Conservation (phyloP, 30 jellyfish, hydroid and myxozoan genomes). For the Clytia hemisphaerica region DNA sequence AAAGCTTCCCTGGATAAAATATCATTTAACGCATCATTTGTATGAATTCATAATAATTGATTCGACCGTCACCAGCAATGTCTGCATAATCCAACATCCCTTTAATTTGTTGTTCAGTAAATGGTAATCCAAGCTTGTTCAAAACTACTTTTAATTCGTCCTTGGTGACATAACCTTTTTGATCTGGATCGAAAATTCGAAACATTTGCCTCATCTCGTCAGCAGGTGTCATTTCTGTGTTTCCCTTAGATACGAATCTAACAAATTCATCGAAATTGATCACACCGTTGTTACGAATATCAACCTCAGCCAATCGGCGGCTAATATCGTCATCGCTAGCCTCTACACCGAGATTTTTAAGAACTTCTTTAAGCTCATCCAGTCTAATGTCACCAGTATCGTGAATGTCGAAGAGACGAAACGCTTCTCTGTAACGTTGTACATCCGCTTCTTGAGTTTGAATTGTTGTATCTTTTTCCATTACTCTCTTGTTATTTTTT, state of each 20-base stretch:
- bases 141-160: constrained; percentile 5
- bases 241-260: background rate
- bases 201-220: constrained; percentile 1
- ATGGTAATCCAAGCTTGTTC: background rate
- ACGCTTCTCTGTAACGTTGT: constrained; percentile 14
- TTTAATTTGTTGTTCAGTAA: constrained; percentile 3
- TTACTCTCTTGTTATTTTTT: too few species aligned
- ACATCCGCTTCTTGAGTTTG: too few species aligned
- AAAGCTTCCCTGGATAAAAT: too few species aligned
- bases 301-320: background rate
- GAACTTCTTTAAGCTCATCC: background rate
- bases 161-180: background rate
- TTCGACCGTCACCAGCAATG: constrained; percentile 16
- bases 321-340: background rate
- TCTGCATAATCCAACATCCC: constrained; percentile 10
- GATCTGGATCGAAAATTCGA: constrained; percentile 1
- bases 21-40: too few species aligned
- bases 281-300: constrained; percentile 6
- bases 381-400: background rate
- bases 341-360: background rate
- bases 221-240: background rate
- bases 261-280: constrained; percentile 15
- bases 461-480: too few species aligned
- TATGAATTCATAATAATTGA: background rate
- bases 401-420: constrained; percentile 1